These are phyloP conservation scores for Coecobrya sp. DNA, from an alignment of 2,888 invertebrate genomes.

Conservation along the genomic window DNA sequence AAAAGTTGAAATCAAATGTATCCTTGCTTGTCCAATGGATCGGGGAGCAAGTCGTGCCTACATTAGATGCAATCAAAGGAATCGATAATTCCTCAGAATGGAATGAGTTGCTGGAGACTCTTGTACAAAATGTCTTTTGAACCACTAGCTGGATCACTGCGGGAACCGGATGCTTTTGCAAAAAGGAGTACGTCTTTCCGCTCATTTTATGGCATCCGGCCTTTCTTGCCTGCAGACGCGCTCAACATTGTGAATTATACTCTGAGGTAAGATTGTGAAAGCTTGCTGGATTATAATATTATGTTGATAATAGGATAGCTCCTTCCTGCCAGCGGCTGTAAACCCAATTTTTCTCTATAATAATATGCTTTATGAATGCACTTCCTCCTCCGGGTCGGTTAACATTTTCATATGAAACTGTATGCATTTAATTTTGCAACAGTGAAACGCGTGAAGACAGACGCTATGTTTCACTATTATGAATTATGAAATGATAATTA, in stretches of 20 bases:
- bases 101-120: conserved; percentile 61
- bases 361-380: no score
- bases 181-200: conserved; percentile 80
- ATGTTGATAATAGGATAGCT: no score
- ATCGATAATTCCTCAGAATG: conserved; percentile 60
- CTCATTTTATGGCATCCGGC: conserved; percentile 77
- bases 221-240: conserved; percentile 74
- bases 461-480: no score
- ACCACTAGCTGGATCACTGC: conserved; percentile 77
- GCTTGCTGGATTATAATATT: no score
- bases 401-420: no score
- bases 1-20: conserved; percentile 84
- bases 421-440: no score
- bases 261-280: no score
- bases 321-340: no score
- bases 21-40: conserved; percentile 84
- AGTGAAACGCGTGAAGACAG: no score
- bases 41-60: conserved; percentile 81
- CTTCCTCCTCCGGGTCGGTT: no score
- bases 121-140: conserved; percentile 77
- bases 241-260: conserved; percentile 59
- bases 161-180: conserved; percentile 79
- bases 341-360: no score
- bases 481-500: no score
- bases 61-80: conserved; percentile 72